A percentile compares a stretch with the other conserved stretches of the same genome.
phyloP scores from a whole-genome alignment of 2,113 vertebrate genomes.

The Chionis minor region DNA sequence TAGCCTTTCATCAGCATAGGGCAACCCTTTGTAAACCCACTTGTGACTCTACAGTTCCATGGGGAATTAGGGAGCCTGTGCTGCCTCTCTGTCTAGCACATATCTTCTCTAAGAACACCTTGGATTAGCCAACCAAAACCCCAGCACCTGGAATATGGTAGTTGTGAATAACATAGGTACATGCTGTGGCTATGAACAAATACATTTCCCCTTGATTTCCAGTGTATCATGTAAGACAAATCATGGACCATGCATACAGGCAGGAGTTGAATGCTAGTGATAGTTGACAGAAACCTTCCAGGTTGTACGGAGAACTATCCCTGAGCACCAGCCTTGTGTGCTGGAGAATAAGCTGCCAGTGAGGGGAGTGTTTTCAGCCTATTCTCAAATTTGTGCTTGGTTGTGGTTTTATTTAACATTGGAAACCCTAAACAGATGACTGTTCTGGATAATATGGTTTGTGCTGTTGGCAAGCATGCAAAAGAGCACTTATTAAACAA shows the following conservation, averaged over 20 bases:
- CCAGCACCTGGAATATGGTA: not conserved
- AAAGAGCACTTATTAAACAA: conserved; percentile 64
- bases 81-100: not conserved
- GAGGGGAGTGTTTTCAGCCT: not conserved
- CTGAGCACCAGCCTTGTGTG: not conserved
- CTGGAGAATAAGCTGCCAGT: not conserved
- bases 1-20: not conserved
- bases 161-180: not conserved
- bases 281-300: not conserved
- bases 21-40: not conserved
- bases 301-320: not conserved
- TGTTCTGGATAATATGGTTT: conserved; percentile 35
- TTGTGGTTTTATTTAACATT: conserved; percentile 44
- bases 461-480: conserved; percentile 40
- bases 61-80: not conserved
- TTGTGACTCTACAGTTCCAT: rapidly evolving
- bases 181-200: not conserved
- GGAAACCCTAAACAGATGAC: conserved; percentile 51
- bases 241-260: not conserved
- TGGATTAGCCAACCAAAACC: not conserved
- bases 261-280: not conserved
- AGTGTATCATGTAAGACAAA: not conserved
- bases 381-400: conserved; percentile 38
- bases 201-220: not conserved
- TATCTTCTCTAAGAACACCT: not conserved